phyloP scores from a whole-genome alignment of 1,140 invertebrate genomes.

The Drosophila sechellia region DNA sequence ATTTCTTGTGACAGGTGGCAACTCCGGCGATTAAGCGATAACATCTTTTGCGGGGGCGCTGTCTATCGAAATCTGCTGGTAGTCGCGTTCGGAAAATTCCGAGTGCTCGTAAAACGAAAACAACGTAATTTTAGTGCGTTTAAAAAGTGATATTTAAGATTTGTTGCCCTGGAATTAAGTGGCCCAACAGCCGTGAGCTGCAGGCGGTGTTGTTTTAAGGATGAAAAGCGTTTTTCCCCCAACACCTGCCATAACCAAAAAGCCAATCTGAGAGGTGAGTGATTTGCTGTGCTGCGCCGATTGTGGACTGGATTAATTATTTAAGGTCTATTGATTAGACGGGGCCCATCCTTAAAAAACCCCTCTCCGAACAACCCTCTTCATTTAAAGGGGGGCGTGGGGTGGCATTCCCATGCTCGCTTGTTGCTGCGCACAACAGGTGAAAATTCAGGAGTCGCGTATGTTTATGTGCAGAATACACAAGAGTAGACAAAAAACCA shows the following conservation, averaged over 20 bases:
- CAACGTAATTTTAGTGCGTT: slow-evolving; percentile 5
- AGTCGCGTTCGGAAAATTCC: slow-evolving; percentile 9
- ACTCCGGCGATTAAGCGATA: not conserved
- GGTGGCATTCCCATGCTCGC: slow-evolving; percentile 5
- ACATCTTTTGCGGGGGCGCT: not conserved
- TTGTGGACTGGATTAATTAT: slow-evolving; percentile 21
- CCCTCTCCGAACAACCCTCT: slow-evolving; percentile 1
- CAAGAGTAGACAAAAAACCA: not conserved
- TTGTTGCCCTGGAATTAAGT: not conserved
- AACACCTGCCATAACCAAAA: slow-evolving; percentile 33
- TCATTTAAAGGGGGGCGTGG: not conserved
- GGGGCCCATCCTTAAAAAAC: slow-evolving; percentile 4
- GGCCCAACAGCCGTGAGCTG: slow-evolving; percentile 3
- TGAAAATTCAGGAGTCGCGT: slow-evolving; percentile 36
- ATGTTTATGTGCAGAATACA: slow-evolving; percentile 7
- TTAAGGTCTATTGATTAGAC: slow-evolving; percentile 32
- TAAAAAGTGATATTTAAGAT: not conserved
- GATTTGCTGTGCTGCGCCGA: not conserved
- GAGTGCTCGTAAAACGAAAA: slow-evolving; percentile 24
- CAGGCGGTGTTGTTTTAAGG: slow-evolving; percentile 4
- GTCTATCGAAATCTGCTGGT: slow-evolving; percentile 7
- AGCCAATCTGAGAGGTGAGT: slow-evolving; percentile 30
- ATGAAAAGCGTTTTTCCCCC: not conserved
- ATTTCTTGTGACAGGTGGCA: not conserved
- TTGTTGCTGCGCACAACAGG: slow-evolving; percentile 71